These are phyloP conservation scores for Wasmannia auropunctata DNA, from an alignment of 1,140 invertebrate species.

Conservation along the genomic window DNA sequence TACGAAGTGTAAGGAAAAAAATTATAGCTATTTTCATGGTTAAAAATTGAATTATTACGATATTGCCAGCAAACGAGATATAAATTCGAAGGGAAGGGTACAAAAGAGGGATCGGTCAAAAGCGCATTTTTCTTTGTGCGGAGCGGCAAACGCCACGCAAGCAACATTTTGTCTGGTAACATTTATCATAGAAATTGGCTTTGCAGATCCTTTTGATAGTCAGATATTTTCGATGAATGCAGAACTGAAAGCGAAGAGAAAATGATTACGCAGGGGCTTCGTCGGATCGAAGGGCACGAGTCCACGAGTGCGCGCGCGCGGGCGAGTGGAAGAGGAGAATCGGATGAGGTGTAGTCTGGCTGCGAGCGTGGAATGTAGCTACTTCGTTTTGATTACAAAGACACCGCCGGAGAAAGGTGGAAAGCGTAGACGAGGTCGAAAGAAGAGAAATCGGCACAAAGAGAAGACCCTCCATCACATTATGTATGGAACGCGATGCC, in stretches of 20 bases:
- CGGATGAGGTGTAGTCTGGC: background rate
- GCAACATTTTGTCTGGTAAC: conserved; percentile 41
- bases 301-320: no score
- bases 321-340: background rate
- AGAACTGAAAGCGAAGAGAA: background rate
- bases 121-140: conserved; percentile 6
- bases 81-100: conserved; percentile 28
- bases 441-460: conserved; percentile 40
- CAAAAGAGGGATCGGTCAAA: background rate
- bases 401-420: background rate
- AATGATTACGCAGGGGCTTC: conserved; percentile 39
- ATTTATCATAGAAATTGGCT: conserved; percentile 55
- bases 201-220: conserved; percentile 43
- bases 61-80: background rate
- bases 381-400: conserved; percentile 53
- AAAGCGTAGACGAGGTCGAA: background rate
- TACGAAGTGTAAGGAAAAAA: background rate
- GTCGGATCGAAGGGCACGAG: conserved; percentile 15
- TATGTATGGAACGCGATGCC: background rate
- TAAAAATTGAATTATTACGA: conserved; percentile 13
- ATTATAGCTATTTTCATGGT: background rate
- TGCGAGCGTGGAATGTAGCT: conserved; percentile 26
- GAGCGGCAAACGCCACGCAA: conserved; percentile 28
- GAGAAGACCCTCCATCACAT: background rate
- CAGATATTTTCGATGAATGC: conserved; percentile 36